These are phyloP conservation scores for Chondrilla cf. caribensis DNA, from an alignment of 37 sponge, comb jelly and placozoan species.

Conservation along the genomic window DNA sequence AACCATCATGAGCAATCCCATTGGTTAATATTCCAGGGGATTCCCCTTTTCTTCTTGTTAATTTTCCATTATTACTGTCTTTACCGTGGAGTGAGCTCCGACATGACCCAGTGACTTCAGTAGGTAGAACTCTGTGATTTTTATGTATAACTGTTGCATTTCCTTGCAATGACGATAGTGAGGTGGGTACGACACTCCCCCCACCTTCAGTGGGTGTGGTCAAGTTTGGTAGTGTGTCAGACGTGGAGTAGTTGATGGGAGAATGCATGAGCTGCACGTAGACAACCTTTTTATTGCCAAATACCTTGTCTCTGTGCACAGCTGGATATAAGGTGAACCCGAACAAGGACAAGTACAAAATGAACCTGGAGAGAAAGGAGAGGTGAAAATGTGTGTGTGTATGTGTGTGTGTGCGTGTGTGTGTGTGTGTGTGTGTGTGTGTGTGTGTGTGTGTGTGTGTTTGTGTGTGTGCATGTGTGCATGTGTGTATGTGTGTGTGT, in stretches of 20 bases:
- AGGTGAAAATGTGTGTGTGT: background rate
- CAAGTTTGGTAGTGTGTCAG: background rate
- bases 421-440: constrained; percentile 17
- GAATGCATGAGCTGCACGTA: constrained; percentile 8
- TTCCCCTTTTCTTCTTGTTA: background rate
- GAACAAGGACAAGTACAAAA: constrained; percentile 79
- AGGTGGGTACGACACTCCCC: background rate
- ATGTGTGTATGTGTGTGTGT: background rate
- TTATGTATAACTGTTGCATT: background rate
- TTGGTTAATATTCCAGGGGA: background rate
- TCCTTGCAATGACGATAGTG: background rate
- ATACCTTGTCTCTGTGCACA: constrained; percentile 7
- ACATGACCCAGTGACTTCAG: background rate
- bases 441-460: background rate
- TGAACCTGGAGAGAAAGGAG: constrained; percentile 33
- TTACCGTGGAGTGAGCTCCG: no score
- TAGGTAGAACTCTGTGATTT: background rate
- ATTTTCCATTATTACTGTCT: background rate
- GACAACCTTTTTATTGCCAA: background rate
- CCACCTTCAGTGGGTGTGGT: background rate
- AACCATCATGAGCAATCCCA: background rate
- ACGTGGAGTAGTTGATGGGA: background rate
- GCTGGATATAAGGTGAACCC: constrained; percentile 78
- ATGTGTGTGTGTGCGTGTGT: background rate
- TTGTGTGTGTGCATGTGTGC: no score